Conservation (phyloP, 2,113 vertebrate genomes). For the Xenus cinereus region DNA sequence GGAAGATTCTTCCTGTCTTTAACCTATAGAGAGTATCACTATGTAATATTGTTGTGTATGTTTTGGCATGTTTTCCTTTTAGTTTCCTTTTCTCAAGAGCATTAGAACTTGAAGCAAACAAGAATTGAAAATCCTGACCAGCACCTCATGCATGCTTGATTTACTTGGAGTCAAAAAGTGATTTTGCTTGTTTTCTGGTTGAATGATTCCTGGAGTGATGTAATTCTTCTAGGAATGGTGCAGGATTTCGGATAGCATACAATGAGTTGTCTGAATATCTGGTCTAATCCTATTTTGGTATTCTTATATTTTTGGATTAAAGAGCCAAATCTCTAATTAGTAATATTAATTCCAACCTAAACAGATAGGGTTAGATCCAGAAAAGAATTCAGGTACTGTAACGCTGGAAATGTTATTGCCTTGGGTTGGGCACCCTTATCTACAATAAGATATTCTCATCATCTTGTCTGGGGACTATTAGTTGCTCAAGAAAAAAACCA, state of each 20-base stretch:
- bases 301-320: background rate
- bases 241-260: background rate
- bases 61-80: background rate
- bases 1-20: background rate
- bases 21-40: background rate
- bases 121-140: background rate
- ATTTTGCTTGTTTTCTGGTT: slow-evolving; percentile 25
- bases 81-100: slow-evolving; percentile 4
- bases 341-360: background rate
- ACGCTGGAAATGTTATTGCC: background rate
- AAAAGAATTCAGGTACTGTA: background rate
- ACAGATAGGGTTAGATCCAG: background rate
- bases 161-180: slow-evolving; percentile 19
- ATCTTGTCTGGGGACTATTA: background rate
- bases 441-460: background rate
- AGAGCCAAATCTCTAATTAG: background rate
- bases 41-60: background rate
- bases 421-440: background rate
- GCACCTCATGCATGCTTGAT: background rate
- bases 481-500: background rate
- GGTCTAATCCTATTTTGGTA: background rate
- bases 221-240: background rate
- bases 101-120: slow-evolving; percentile 17
- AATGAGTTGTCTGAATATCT: background rate
- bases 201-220: background rate